phyloP scores from a whole-genome alignment of 53 echinoderm and acorn worm genomes.

The Holothuria scabra region DNA sequence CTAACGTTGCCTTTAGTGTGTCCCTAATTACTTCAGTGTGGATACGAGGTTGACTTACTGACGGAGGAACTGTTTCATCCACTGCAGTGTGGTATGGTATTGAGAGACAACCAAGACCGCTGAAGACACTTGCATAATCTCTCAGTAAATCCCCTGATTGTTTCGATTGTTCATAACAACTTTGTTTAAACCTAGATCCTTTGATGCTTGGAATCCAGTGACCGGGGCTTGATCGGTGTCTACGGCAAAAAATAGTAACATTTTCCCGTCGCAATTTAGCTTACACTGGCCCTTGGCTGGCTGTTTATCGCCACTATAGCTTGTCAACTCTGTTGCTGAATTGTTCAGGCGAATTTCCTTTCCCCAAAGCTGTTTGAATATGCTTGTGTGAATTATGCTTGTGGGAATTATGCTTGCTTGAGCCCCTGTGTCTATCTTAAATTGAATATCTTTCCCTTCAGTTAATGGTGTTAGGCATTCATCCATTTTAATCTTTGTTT shows the following conservation, averaged over 20 bases:
- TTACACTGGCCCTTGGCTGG: slow-evolving; percentile 7
- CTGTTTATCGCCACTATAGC: slow-evolving; percentile 41
- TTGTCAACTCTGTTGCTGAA: slow-evolving; percentile 6
- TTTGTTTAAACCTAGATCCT: neutral
- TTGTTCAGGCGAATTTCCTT: neutral
- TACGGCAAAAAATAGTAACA: neutral
- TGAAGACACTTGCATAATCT: slow-evolving; percentile 38
- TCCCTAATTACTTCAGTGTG: slow-evolving; percentile 58
- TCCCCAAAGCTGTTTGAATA: slow-evolving; percentile 23
- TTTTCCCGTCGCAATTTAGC: slow-evolving; percentile 6
- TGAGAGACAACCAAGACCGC: slow-evolving; percentile 52
- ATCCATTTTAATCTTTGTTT: neutral
- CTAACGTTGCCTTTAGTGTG: slow-evolving; percentile 40
- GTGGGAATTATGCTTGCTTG: too few species aligned
- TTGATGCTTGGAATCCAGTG: neutral
- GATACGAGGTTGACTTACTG: slow-evolving; percentile 56
- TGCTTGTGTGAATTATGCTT: slow-evolving; percentile 51
- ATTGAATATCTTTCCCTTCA: slow-evolving; percentile 22
- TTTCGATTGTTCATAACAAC: slow-evolving; percentile 16
- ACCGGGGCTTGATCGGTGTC: slow-evolving; percentile 1
- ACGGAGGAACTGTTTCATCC: slow-evolving; percentile 57
- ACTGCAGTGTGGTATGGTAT: slow-evolving; percentile 34
- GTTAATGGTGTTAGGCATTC: slow-evolving; percentile 11
- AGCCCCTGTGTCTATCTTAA: slow-evolving; percentile 67
- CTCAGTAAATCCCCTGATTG: neutral